phyloP scores from a whole-genome alignment of 1,140 invertebrate genomes.

The Lepidotrigona ventralis region DNA sequence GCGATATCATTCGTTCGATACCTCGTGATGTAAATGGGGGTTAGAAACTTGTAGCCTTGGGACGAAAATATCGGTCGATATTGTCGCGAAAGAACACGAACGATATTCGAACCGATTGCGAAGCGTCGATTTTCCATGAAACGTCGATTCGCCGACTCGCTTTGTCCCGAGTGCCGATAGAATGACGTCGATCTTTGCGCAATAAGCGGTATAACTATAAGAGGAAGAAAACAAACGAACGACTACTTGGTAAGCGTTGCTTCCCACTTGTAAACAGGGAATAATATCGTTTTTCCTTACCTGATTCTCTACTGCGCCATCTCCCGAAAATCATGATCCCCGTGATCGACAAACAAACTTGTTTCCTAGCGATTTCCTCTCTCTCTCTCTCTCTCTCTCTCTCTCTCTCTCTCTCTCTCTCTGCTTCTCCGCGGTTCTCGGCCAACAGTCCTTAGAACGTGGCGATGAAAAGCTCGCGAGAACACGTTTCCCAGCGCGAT shows the following conservation, averaged over 20 bases:
- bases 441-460: neutral
- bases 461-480: neutral
- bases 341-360: too few relatives aligned
- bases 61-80: neutral
- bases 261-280: too few relatives aligned
- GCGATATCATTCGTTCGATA: too few relatives aligned
- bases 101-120: neutral
- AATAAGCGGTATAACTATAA: too few relatives aligned
- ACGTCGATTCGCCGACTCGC: constrained; percentile 16
- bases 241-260: too few relatives aligned
- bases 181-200: neutral
- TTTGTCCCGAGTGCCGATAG: neutral
- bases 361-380: neutral
- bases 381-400: neutral
- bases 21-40: too few relatives aligned
- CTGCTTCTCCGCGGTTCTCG: neutral
- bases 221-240: neutral
- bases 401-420: neutral
- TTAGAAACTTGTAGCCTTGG: neutral
- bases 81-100: neutral
- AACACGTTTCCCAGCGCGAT: neutral
- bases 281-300: constrained; percentile 32
- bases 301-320: constrained; percentile 7
- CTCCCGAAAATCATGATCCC: constrained; percentile 24
- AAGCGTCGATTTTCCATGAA: constrained; percentile 27